Evolutionary conservation across 2,113 vertebrate genomes (phyloP), one percentile per base, ranked within the genome.

Genomic region (Verasper variegatus): DNA sequence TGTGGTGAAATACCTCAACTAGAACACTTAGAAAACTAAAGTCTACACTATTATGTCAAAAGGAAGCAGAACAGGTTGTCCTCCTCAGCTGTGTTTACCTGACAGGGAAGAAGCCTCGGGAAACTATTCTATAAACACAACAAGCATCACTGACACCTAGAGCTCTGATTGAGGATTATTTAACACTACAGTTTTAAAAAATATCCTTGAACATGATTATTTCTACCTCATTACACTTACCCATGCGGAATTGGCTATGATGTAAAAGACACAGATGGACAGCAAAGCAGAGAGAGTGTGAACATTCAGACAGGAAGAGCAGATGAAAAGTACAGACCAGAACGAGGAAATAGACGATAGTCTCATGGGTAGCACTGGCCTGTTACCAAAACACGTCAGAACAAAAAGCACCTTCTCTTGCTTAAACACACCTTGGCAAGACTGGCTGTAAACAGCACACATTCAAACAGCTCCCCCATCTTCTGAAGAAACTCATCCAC

Each of bases 391-490:
- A 45, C 40, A 31, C 0, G 4, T 45, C 35, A 51, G n/a, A n/a
- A 58, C 1, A 57, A 45, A 61, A 27, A 56, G 24, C 1, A 21
- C 13, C 11, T 42, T 42, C 10, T 12, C 2, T 12, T 10, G 62
- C 9, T 37, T 37, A 1, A 55, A 94, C 95, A 31, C 87, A 99
- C 98, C 96, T 99, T 99, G 75, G 98, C 98, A 71, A 99, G 90
- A 86, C 98, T 99, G 92, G 98, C 98, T 70, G 98, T 99, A 86
- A 99, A 99, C 76, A 99, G 97, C 81, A 99, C 97, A 87, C 98
- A 99, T 91, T 99, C 98, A 64, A 98, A 99, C 24, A 99, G 92
- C 86, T 99, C 96, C 58, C 98, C 98, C 98, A 99, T 99, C 93
- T 96, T 97, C 88, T 99, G 97, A 37, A 99, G 96, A 63, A 99